Evolutionary conservation across 2,888 invertebrate species (phyloP), one percentile per base, ranked within the genome.

Genomic region (Quadriops clusia): DNA sequence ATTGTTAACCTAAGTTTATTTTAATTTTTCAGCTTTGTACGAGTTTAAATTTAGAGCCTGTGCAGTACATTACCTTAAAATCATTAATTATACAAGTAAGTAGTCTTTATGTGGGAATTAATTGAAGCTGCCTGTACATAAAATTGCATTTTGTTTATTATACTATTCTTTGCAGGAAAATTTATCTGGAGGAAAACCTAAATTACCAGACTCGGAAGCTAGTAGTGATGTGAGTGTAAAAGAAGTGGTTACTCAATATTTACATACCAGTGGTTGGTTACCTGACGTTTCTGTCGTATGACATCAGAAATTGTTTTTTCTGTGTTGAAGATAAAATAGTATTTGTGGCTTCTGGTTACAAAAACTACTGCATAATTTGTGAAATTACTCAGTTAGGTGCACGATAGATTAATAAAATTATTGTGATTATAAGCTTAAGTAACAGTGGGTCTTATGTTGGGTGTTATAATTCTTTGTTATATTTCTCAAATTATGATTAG

Each of bases 51-150:
- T 66, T 91, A 54, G 77, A 82, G 45, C 85, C 90, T 40, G 77
- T 85, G 34, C 85, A 84, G 59, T 93, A 90, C 66, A 74, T 86
- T 46, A 85, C 87, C 3, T 68, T 90, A 59, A 93, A 93, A 63
- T 80, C 89, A 8, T 72, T 87, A 45, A 70, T 90, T 39, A 68
- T 93, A 34, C 74, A 80, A 54, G 79, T 54, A 43, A 44, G 39
- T 41, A 23, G 29, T 26, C 29, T 28, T 37, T 34, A 9, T 27
- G 11, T 17, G 13, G 12, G 11, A 15, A 22, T 23, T 17, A n/a
- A 20, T 31, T 17, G 5, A 15, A 8, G 16, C 7, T 15, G 13
- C 22, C 23, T 5, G 13, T 10, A 29, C 4, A 8, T 7, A 26
- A 12, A n/a, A 7, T 16, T 6, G 4, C 3, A 9, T 27, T 17